Evolutionary conservation across 2,113 vertebrate species (phyloP).

Genomic region (Colistium nudipinnis): DNA sequence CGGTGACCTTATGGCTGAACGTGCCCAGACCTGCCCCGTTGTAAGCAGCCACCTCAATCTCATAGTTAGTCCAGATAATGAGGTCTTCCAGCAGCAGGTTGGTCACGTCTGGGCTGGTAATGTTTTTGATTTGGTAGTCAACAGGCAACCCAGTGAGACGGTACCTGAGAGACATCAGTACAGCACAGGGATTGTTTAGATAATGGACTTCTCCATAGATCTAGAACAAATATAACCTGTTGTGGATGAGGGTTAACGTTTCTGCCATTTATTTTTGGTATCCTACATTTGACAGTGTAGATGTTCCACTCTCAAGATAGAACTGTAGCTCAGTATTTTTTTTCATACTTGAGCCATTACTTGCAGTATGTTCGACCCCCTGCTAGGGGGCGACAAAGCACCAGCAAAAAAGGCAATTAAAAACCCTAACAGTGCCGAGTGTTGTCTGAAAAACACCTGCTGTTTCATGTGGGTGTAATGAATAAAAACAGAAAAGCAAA

Average conservation of each 20-base stretch:
- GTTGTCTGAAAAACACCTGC: slow-evolving; percentile 59
- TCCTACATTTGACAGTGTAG: too few relatives aligned
- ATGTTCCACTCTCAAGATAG: too few relatives aligned
- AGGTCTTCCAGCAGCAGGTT: slow-evolving; percentile 96
- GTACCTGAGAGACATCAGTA: slow-evolving; percentile 82
- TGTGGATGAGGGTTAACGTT: neutral
- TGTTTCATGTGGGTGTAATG: slow-evolving; percentile 65
- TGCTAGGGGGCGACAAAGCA: slow-evolving; percentile 74
- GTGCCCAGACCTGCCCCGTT: slow-evolving; percentile 92
- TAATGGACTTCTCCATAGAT: too few relatives aligned
- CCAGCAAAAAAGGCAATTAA: slow-evolving; percentile 58
- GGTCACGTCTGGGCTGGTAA: slow-evolving; percentile 91
- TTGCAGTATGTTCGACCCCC: slow-evolving; percentile 38
- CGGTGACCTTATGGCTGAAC: slow-evolving; percentile 94
- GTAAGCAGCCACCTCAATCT: slow-evolving; percentile 97
- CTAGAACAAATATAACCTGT: neutral
- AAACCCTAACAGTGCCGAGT: slow-evolving; percentile 28
- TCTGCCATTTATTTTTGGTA: too few relatives aligned
- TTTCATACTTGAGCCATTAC: neutral
- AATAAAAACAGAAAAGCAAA: slow-evolving; percentile 63
- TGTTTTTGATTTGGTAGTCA: slow-evolving; percentile 96
- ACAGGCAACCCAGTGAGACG: slow-evolving; percentile 94
- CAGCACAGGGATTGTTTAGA: neutral
- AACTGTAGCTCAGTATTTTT: too few relatives aligned
- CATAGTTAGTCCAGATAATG: slow-evolving; percentile 99